Evolutionary conservation across 64 coral and sea anemone species (phyloP), one percentile per base, ranked within the genome.

Genomic region (Cladopsammia gracilis): DNA sequence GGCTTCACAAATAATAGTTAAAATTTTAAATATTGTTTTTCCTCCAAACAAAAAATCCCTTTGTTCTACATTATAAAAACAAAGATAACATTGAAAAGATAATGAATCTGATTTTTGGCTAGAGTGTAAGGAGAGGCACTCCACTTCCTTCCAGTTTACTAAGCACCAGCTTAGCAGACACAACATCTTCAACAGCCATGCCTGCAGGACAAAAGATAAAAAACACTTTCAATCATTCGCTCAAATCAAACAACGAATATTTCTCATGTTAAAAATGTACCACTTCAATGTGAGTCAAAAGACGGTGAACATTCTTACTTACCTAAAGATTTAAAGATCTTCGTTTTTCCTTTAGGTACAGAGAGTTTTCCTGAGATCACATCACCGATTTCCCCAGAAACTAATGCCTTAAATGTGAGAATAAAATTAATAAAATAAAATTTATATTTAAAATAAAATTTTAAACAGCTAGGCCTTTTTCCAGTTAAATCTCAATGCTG

Each of bases 381-480:
- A 48, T 98, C 96, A 15, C 96, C 96, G 70, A 98, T 87, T 92
- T 98, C 96, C n/a, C 86, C 93, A 62, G 89, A 67, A 47, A 98
- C 86, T 58, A 75, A 78, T 2, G 86, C 89, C 96, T 98, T 44
- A 34, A 34, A 34, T 34, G 18, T 48, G 10, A 3, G 19, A 75
- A 51, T 34, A 62, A 85, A 48, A 75, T 45, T 24, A 12, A 15
- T 82, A 19, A 83, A 20, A 45, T 16, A 34, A 34, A 34, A 34
- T 34, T 34, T 34, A 34, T 34, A 34, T 34, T 34, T 34, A 34
- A 34, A 34, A 34, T 34, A 34, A 34, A 34, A 34, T 34, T 34
- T 34, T 34, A 34, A 34, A 34, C n/a, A n/a, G n/a, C n/a, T 34
- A 34, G 34, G 34, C 0, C 34, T 34, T 34, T 34, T 34, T 34